phyloP scores from a whole-genome alignment of 2,797 vertebrate genomes.

The Coregonus ussuriensis region DNA sequence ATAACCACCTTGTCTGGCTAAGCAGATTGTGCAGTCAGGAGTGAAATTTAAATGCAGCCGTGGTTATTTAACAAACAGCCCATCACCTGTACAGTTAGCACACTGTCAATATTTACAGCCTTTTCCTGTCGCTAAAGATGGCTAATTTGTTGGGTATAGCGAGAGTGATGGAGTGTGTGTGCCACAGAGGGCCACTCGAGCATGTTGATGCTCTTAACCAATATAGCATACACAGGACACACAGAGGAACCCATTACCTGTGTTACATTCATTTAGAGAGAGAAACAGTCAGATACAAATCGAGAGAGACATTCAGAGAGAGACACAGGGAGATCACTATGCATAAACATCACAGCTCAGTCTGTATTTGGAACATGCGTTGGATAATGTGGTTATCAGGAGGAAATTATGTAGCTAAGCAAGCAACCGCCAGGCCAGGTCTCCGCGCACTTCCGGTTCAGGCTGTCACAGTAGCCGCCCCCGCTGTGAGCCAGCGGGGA shows the following conservation, averaged over 20 bases:
- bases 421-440: background rate
- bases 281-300: background rate
- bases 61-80: conserved; percentile 80
- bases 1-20: conserved; percentile 72
- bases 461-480: conserved; percentile 12
- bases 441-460: conserved; percentile 7
- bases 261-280: background rate
- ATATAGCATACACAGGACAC: background rate
- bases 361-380: background rate
- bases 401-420: background rate
- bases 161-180: conserved; percentile 4
- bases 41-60: conserved; percentile 82
- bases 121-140: conserved; percentile 58
- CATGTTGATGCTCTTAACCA: background rate
- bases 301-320: background rate
- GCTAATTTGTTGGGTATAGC: conserved; percentile 15
- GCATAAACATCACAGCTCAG: background rate
- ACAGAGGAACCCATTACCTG: background rate
- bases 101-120: conserved; percentile 69
- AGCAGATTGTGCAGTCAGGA: conserved; percentile 73
- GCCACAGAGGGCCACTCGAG: background rate
- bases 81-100: conserved; percentile 63
- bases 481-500: conserved; percentile 30
- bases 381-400: too few species aligned
- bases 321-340: background rate